These are phyloP conservation scores for Nerophis ophidion DNA, from an alignment of 2,113 vertebrate genomes.

Conservation along the genomic window DNA sequence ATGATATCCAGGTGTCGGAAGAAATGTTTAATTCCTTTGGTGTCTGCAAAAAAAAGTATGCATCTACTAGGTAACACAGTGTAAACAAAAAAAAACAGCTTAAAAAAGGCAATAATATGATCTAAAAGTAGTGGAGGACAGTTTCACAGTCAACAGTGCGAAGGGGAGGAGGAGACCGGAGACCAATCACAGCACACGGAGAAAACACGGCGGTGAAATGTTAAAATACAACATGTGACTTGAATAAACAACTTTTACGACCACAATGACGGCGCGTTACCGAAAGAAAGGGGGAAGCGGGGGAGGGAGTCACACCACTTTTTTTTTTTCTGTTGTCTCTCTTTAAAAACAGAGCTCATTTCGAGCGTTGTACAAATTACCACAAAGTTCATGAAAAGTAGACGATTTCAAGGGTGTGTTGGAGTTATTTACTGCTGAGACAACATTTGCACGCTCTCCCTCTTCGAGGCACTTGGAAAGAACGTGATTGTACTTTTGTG, in stretches of 20 bases:
- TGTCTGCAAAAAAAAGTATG: conserved; percentile 54
- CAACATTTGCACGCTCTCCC: neutral
- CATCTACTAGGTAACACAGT: conserved; percentile 28
- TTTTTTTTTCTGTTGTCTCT: too few species aligned
- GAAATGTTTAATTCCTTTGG: conserved; percentile 71
- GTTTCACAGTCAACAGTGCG: conserved; percentile 38
- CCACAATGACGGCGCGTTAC: neutral
- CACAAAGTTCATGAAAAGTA: conserved; percentile 1
- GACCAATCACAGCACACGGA: conserved; percentile 44
- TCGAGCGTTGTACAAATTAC: conserved; percentile 17
- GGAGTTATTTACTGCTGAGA: conserved; percentile 11
- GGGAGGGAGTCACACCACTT: conserved; percentile 4
- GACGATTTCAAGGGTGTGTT: conserved; percentile 17
- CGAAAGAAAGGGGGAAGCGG: conserved; percentile 1
- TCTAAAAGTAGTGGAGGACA: conserved; percentile 39
- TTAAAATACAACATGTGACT: neutral
- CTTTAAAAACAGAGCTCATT: conserved; percentile 5
- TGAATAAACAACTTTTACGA: neutral
- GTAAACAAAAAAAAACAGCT: conserved; percentile 24
- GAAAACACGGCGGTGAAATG: conserved; percentile 4
- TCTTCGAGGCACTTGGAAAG: conserved; percentile 72
- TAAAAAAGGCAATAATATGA: conserved; percentile 29
- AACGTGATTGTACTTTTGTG: conserved; percentile 56
- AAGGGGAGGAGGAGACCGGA: conserved; percentile 32
- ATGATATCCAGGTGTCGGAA: conserved; percentile 45